phyloP scores from a whole-genome alignment of 2,113 vertebrate species.

The Fregetta grallaria region DNA sequence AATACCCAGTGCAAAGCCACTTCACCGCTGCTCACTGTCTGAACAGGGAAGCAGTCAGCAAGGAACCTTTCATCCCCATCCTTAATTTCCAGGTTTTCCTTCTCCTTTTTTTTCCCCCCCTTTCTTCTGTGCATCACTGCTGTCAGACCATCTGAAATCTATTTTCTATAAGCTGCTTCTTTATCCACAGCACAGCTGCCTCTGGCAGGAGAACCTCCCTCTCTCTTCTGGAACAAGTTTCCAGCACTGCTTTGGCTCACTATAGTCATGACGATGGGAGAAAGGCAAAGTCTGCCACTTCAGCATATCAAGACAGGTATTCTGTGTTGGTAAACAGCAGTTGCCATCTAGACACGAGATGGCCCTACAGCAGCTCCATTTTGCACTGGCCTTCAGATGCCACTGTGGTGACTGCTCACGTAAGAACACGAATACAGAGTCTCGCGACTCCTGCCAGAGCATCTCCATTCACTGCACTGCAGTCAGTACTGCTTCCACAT shows the following conservation, averaged over 20 bases:
- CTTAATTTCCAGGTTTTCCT: background rate
- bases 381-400: background rate
- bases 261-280: accelerated
- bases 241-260: background rate
- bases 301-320: background rate
- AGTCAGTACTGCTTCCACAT: background rate
- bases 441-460: background rate
- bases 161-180: background rate
- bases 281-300: background rate
- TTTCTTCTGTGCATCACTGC: background rate
- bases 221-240: background rate
- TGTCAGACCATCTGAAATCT: background rate
- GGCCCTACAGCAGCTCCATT: background rate
- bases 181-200: background rate
- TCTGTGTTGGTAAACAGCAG: background rate
- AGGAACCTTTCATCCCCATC: background rate
- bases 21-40: background rate
- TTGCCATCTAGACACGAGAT: background rate
- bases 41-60: accelerated
- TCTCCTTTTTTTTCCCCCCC: background rate
- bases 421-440: background rate
- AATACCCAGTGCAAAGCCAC: background rate
- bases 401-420: accelerated
- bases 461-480: background rate
- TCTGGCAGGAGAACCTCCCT: background rate